Conservation (phyloP, 1,140 invertebrate species). For the Hylyphantes graminicola region DNA sequence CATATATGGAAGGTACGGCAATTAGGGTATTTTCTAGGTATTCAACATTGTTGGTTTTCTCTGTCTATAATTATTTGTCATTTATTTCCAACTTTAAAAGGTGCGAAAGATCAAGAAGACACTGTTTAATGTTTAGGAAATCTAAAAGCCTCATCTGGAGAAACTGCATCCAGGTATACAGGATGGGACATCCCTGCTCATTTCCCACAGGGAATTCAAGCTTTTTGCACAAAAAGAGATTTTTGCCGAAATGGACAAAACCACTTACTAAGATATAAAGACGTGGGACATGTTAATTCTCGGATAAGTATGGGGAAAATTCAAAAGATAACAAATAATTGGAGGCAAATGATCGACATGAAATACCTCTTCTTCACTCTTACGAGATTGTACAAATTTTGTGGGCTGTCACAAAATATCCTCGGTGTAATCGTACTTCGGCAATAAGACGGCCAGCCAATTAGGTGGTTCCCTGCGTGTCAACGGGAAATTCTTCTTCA, state of each 20-base stretch:
- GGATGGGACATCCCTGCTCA: conserved; percentile 70
- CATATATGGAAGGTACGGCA: conserved; percentile 62
- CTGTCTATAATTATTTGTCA: background rate
- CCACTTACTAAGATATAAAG: conserved; percentile 73
- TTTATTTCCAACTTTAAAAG: conserved; percentile 19
- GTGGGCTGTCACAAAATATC: conserved; percentile 1
- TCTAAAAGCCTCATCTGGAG: conserved; percentile 72
- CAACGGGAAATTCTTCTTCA: conserved; percentile 69
- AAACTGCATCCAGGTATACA: conserved; percentile 74
- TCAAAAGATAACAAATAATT: conserved; percentile 71
- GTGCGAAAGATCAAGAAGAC: conserved; percentile 63
- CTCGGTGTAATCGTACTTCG: conserved; percentile 64
- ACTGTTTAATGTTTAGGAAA: conserved; percentile 66
- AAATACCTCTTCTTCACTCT: conserved; percentile 60
- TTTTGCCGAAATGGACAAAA: conserved; percentile 64
- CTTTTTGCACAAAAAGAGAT: conserved; percentile 70
- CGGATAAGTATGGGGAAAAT: conserved; percentile 74
- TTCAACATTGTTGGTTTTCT: conserved; percentile 43
- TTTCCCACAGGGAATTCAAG: conserved; percentile 74
- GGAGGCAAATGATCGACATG: conserved; percentile 72
- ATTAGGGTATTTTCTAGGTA: too few relatives aligned
- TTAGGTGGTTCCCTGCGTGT: conserved; percentile 64
- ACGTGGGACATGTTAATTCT: conserved; percentile 70
- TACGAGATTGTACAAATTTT: conserved; percentile 5
- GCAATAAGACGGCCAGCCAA: conserved; percentile 67